A percentile compares a stretch with the other conserved stretches of the same genome.
These are phyloP conservation scores for Fissipunctia ypsillon DNA, from an alignment of 2,888 invertebrate genomes.

Conservation along the genomic window DNA sequence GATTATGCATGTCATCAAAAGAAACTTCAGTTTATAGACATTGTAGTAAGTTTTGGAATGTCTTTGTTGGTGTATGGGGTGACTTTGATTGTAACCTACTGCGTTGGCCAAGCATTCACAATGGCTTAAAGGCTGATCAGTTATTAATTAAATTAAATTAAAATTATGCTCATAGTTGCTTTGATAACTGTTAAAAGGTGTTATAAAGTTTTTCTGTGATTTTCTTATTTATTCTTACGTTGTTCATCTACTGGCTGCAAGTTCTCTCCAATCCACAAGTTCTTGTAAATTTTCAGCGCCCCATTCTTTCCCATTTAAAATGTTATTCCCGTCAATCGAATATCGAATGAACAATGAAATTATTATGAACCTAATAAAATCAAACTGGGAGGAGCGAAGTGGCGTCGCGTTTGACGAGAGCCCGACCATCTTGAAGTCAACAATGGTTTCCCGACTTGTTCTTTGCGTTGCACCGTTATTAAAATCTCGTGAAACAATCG, in stretches of 20 bases:
- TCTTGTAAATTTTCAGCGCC: not conserved
- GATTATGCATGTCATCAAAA: constrained; percentile 66
- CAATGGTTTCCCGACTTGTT: constrained; percentile 86
- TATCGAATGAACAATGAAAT: constrained; percentile 46
- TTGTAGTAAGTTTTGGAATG: constrained; percentile 60
- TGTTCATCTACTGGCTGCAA: not conserved
- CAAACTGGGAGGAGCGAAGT: constrained; percentile 71
- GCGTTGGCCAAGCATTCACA: not conserved
- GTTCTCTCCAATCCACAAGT: not conserved
- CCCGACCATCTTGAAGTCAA: constrained; percentile 86
- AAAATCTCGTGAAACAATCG: constrained; percentile 91
- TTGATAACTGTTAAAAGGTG: not conserved
- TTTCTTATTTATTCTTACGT: not conserved
- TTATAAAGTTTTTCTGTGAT: not conserved
- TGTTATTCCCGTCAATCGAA: constrained; percentile 36
- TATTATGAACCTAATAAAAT: constrained; percentile 75
- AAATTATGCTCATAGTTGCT: not conserved
- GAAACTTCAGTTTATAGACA: constrained; percentile 62
- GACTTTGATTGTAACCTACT: constrained; percentile 21
- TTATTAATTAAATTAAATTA: not conserved
- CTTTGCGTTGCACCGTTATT: constrained; percentile 90
- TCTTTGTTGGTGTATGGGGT: constrained; percentile 59
- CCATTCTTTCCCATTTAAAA: not conserved
- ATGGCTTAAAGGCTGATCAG: constrained; percentile 2
- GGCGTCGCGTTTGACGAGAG: constrained; percentile 69